phyloP scores from a whole-genome alignment of 2,113 vertebrate genomes.

The Anolis carolinensis region DNA sequence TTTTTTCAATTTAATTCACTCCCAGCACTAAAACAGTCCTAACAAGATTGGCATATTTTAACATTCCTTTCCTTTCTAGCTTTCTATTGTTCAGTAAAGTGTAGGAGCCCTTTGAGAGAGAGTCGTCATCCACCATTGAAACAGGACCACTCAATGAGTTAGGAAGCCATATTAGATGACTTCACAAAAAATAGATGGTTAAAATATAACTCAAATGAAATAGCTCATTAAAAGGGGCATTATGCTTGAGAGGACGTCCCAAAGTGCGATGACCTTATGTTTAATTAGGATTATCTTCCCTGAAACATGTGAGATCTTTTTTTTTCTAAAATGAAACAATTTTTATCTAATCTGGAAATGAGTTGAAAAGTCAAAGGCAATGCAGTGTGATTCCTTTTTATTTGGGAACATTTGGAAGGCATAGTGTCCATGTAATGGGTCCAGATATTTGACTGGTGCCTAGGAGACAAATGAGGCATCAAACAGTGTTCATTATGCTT shows the following conservation, averaged over 20 bases:
- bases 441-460: too few species aligned
- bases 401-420: slow-evolving; percentile 42
- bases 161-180: not conserved
- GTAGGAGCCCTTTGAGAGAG: not conserved
- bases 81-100: not conserved
- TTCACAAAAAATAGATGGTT: slow-evolving; percentile 7
- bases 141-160: not conserved
- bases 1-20: slow-evolving; percentile 58
- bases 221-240: slow-evolving; percentile 6
- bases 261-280: not conserved
- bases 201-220: not conserved
- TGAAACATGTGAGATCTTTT: not conserved
- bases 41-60: slow-evolving; percentile 13
- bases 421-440: not conserved
- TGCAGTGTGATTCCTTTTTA: slow-evolving; percentile 31
- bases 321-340: slow-evolving; percentile 23
- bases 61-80: not conserved
- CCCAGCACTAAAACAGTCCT: slow-evolving; percentile 3
- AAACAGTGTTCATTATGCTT: not conserved
- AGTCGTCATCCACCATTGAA: not conserved
- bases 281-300: not conserved
- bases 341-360: slow-evolving; percentile 31
- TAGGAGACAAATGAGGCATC: not conserved
- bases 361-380: slow-evolving; percentile 1
- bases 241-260: not conserved